Evolutionary conservation across 37 sponge, comb jelly and placozoan genomes (phyloP).

Genomic region (Agelas oroides): DNA sequence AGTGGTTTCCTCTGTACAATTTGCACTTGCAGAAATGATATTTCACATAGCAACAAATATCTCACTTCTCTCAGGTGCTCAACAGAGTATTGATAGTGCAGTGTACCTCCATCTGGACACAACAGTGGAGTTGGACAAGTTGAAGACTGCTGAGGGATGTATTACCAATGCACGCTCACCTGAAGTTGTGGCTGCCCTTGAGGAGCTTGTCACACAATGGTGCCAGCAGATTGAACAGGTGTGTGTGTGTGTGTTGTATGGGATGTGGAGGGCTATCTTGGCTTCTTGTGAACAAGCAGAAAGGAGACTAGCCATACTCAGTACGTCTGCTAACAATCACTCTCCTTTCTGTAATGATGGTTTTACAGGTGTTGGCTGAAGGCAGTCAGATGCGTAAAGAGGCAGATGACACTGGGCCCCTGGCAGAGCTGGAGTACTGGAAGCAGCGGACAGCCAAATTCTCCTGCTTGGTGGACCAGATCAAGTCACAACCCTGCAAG

Average conservation of each 20-base stretch:
- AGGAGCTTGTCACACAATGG: conserved; percentile 79
- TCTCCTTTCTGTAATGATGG: too few relatives aligned
- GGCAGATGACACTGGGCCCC: conserved; percentile 92
- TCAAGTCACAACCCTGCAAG: conserved; percentile 79
- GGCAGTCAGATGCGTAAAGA: conserved; percentile 95
- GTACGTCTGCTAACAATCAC: neutral
- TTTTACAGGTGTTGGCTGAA: conserved; percentile 83
- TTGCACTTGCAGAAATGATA: too few relatives aligned
- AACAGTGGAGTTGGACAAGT: conserved; percentile 53
- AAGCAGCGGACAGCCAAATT: conserved; percentile 92
- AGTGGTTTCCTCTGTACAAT: too few relatives aligned
- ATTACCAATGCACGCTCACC: conserved; percentile 59
- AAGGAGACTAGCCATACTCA: neutral
- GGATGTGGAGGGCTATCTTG: too few relatives aligned
- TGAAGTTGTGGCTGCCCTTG: conserved; percentile 75
- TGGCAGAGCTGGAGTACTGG: conserved; percentile 97
- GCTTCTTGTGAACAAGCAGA: too few relatives aligned
- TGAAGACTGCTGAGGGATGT: conserved; percentile 63
- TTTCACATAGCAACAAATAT: too few relatives aligned
- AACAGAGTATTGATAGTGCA: conserved; percentile 76
- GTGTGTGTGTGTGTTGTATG: neutral
- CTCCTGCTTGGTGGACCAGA: conserved; percentile 90
- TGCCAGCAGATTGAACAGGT: conserved; percentile 92
- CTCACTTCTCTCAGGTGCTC: conserved; percentile 51
- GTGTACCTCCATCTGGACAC: conserved; percentile 65